Evolutionary conservation across 1,140 invertebrate species (phyloP).

Genomic region (Tetramorium simillimum): DNA sequence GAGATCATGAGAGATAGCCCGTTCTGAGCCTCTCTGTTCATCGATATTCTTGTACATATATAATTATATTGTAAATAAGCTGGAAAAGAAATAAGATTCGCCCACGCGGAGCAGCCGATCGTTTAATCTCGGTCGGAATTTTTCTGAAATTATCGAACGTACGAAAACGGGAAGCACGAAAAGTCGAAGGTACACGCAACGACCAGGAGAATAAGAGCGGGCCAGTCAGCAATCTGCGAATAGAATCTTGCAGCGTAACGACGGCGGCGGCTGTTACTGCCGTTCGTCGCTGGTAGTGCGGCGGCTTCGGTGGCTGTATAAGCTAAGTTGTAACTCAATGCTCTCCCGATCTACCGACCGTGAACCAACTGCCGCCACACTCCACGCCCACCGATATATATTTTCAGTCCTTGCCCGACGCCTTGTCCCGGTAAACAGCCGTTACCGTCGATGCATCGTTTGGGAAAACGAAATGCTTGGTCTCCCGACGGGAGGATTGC

Average conservation of each 20-base stretch:
- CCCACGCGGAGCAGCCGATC: slow-evolving; percentile 1
- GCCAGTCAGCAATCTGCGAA: slow-evolving; percentile 61
- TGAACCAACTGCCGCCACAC: slow-evolving; percentile 70
- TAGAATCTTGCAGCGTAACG: slow-evolving; percentile 72
- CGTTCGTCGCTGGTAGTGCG: slow-evolving; percentile 46
- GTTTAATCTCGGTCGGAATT: slow-evolving; percentile 32
- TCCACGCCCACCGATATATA: slow-evolving; percentile 67
- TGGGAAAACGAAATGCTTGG: slow-evolving; percentile 42
- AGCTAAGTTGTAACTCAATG: slow-evolving; percentile 75
- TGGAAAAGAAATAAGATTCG: slow-evolving; percentile 11
- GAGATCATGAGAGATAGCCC: neutral
- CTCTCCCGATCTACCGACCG: slow-evolving; percentile 69
- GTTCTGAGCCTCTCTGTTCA: neutral
- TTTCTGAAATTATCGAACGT: slow-evolving; percentile 43
- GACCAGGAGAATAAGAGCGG: slow-evolving; percentile 22
- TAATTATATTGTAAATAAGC: slow-evolving; percentile 46
- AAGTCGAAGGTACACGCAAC: slow-evolving; percentile 20
- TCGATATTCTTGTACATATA: neutral
- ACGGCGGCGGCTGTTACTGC: slow-evolving; percentile 63
- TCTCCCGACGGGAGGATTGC: slow-evolving; percentile 2
- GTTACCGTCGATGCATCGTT: slow-evolving; percentile 1
- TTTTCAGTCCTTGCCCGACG: slow-evolving; percentile 61
- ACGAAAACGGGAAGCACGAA: slow-evolving; percentile 11
- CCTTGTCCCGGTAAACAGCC: slow-evolving; percentile 53
- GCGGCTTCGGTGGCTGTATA: slow-evolving; percentile 60